Conservation (phyloP, 1,140 invertebrate species). For the Pachyrhynchus sulphureomaculatus region DNA sequence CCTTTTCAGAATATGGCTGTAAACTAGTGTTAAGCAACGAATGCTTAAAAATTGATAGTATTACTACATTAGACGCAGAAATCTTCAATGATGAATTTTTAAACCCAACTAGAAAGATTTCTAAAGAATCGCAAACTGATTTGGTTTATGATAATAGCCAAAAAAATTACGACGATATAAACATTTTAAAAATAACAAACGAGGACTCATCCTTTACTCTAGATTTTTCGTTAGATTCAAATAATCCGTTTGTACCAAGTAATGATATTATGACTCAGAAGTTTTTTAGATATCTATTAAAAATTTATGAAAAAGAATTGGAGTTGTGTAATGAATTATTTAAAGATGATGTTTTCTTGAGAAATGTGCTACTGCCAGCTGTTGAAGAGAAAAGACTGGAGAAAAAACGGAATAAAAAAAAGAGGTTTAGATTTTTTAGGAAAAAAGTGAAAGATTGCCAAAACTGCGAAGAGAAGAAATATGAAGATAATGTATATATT, state of each 20-base stretch:
- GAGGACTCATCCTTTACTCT: background rate
- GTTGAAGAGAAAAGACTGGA: constrained; percentile 1
- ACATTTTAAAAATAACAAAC: too few relatives aligned
- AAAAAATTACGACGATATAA: background rate
- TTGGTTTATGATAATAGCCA: background rate
- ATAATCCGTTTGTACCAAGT: background rate
- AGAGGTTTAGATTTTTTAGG: constrained; percentile 1
- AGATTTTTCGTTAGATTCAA: constrained; percentile 5
- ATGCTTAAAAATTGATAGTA: constrained; percentile 8
- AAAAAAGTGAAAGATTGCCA: background rate
- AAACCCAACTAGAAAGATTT: too few relatives aligned
- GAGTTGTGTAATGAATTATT: constrained; percentile 33
- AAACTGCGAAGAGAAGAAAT: background rate
- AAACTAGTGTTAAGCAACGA: constrained; percentile 1
- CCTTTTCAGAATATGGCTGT: background rate
- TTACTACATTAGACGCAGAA: constrained; percentile 2
- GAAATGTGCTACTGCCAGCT: background rate
- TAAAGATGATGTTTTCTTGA: constrained; percentile 35
- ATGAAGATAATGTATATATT: background rate
- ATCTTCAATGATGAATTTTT: background rate
- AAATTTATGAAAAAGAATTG: constrained; percentile 39
- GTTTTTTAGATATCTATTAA: constrained; percentile 11
- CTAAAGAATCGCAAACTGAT: too few relatives aligned
- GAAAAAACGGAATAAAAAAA: constrained; percentile 5
- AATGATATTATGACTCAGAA: background rate